These are phyloP conservation scores for Bicyclus anynana DNA, from an alignment of 1,140 invertebrate genomes.

Conservation along the genomic window DNA sequence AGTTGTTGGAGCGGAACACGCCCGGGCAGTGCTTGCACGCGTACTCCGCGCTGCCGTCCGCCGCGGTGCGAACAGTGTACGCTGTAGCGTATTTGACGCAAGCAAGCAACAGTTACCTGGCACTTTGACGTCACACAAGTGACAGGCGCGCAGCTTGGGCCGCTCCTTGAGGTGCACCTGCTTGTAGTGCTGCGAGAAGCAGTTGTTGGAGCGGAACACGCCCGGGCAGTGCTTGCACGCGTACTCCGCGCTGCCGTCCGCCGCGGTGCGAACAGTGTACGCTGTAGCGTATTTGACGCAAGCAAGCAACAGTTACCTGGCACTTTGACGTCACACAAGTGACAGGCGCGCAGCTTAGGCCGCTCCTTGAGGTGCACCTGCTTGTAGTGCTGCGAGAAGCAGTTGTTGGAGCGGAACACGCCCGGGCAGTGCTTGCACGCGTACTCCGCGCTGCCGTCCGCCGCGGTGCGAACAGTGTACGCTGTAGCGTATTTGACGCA, in stretches of 20 bases:
- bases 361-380: conserved; percentile 19
- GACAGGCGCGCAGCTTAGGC: conserved; percentile 14
- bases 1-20: conserved; percentile 14
- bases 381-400: conserved; percentile 24
- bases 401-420: conserved; percentile 14
- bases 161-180: conserved; percentile 19
- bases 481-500: no score
- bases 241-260: no score
- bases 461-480: background rate
- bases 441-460: no score
- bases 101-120: no score
- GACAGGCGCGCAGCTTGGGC: conserved; percentile 14
- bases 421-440: no score
- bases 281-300: no score
- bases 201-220: conserved; percentile 14
- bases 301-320: no score
- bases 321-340: conserved; percentile 27
- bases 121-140: conserved; percentile 27
- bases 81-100: no score
- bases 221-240: no score
- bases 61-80: no score
- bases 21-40: no score
- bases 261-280: background rate
- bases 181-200: conserved; percentile 24
- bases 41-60: no score